Evolutionary conservation across 2,113 vertebrate species (phyloP).

Genomic region (Leptobrachium leishanense): DNA sequence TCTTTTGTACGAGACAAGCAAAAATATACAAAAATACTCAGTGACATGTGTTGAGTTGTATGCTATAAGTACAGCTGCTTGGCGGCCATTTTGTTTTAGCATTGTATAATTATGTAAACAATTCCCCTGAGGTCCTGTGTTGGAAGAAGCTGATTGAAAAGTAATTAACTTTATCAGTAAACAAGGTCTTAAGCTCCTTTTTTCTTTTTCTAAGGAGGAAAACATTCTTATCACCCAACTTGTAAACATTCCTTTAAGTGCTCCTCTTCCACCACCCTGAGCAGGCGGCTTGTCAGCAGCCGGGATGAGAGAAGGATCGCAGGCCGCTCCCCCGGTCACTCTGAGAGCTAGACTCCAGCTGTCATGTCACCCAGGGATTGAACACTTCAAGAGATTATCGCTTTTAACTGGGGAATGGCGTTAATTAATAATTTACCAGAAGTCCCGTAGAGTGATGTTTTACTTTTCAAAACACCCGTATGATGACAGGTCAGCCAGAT

Average conservation of each 20-base stretch:
- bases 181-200: no score
- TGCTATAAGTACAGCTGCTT: no score
- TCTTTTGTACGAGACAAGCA: no score
- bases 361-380: neutral
- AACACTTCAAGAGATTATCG: neutral
- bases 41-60: no score
- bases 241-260: neutral
- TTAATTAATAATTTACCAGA: no score
- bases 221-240: neutral
- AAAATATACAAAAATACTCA: no score
- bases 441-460: slow-evolving; percentile 4
- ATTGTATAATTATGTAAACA: neutral
- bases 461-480: slow-evolving; percentile 7
- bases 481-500: no score
- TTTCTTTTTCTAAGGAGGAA: neutral
- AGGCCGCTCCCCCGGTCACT: neutral
- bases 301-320: neutral
- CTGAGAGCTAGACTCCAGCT: neutral
- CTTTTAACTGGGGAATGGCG: no score
- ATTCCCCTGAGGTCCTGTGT: no score
- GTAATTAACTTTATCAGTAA: no score
- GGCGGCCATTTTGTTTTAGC: neutral
- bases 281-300: neutral
- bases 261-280: neutral
- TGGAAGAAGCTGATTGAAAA: no score